Conservation (phyloP, 2,888 invertebrate genomes). For the Iphiclides podalirius region DNA sequence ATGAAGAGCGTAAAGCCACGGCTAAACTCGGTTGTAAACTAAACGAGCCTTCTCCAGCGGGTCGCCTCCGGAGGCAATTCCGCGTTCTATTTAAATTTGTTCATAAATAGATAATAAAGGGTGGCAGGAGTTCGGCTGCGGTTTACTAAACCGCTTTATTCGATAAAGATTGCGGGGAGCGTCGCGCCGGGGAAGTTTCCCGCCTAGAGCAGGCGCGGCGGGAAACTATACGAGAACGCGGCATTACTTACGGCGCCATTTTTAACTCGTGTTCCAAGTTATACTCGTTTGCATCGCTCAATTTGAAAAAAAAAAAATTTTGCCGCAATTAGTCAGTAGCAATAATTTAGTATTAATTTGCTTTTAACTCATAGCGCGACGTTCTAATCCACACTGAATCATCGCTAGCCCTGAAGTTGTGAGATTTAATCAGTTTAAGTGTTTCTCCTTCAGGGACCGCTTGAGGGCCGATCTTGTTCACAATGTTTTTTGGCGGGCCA, state of each 20-base stretch:
- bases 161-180: slow-evolving; percentile 61
- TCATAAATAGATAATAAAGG: slow-evolving; percentile 68
- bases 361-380: too few relatives aligned
- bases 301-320: too few relatives aligned
- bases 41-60: slow-evolving; percentile 34
- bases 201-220: slow-evolving; percentile 26
- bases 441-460: slow-evolving; percentile 30
- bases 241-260: slow-evolving; percentile 11
- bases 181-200: slow-evolving; percentile 18
- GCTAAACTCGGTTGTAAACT: slow-evolving; percentile 34
- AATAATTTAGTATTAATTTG: too few relatives aligned
- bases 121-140: slow-evolving; percentile 49
- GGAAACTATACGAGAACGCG: slow-evolving; percentile 30
- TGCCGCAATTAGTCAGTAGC: too few relatives aligned
- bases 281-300: slow-evolving; percentile 16
- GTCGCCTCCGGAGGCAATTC: slow-evolving; percentile 33
- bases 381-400: too few relatives aligned
- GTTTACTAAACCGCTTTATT: slow-evolving; percentile 66
- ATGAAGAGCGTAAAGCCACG: background rate
- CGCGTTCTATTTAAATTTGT: slow-evolving; percentile 57
- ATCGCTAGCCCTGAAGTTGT: too few relatives aligned
- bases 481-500: slow-evolving; percentile 24
- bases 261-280: slow-evolving; percentile 10
- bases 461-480: slow-evolving; percentile 33
- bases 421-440: slow-evolving; percentile 62